Base-by-base conservation (phyloP, 30 jellyfish, hydroid and myxozoan genomes). In the Clytia hemisphaerica region DNA sequence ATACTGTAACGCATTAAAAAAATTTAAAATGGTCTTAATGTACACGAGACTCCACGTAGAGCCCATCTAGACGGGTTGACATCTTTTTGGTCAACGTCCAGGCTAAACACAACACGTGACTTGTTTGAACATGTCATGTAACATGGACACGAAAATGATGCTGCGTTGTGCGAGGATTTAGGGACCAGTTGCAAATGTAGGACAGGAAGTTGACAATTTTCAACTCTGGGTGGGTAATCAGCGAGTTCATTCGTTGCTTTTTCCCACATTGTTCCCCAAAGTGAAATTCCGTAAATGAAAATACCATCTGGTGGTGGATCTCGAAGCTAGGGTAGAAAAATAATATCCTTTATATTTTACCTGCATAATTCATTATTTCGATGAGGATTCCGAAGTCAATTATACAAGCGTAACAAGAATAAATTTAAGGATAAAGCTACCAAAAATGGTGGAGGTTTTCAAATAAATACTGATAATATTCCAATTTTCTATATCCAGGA, bases 231-330 rank as follows among this genome's bases (percentile, higher is more conserved):
- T 40, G 92, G 88, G 7, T 78, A 83, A 37, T 75, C 92, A 44
- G 69, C 92, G 18, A 84, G 53, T 29, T 76, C 92, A 4, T 82
- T 76, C 22, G 83, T 73, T 22, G 95, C 79, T 73, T 84, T 84
- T 68, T 84, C 95, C 92, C 92, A 75, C 38, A 79, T 60, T 63
- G 85, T 58, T 19, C 86, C 92, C 95, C 95, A 84, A 15, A 84
- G 49, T 36, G 46, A 69, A 12, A 76, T 24, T 16, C 95, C 95
- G 54, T 84, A 46, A 37, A 84, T 59, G 61, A 84, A 84, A 19
- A 76, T 27, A 67, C 95, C 95, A 15, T 84, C 95, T 2, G 88
- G 30, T 34, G 95, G 84, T 1, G 95, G 95, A 25, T 84, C 95
- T 4, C 92, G 92, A 29, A 84, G 82, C 95, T 84, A 28, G 6